Percentiles rank a stretch among this genome's conserved stretches.
Evolutionary conservation across 1,140 invertebrate species (phyloP).

Genomic region (Stenopsyche tienmushanensis): DNA sequence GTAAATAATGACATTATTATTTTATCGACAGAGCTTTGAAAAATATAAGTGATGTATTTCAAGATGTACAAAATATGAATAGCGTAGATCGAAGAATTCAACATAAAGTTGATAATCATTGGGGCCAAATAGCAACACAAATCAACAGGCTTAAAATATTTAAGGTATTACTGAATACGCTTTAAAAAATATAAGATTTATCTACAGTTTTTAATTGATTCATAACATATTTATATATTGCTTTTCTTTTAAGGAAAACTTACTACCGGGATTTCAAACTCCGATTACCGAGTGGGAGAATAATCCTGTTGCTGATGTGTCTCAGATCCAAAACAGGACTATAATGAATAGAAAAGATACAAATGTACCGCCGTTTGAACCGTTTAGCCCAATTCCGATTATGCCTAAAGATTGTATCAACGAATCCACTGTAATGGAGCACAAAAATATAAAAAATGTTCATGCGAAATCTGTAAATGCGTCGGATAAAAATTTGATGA

Average conservation of each 20-base stretch:
- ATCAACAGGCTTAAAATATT: slow-evolving; percentile 61
- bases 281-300: background rate
- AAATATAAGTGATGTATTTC: slow-evolving; percentile 47
- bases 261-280: slow-evolving; percentile 19
- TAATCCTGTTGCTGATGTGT: background rate
- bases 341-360: slow-evolving; percentile 21
- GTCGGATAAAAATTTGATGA: too few relatives aligned
- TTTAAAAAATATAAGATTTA: background rate
- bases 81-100: slow-evolving; percentile 51
- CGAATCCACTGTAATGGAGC: slow-evolving; percentile 29
- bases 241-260: slow-evolving; percentile 33
- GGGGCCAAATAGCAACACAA: slow-evolving; percentile 57
- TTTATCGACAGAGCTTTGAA: slow-evolving; percentile 46
- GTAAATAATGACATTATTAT: too few relatives aligned
- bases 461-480: too few relatives aligned
- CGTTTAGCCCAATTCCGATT: slow-evolving; percentile 57
- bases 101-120: slow-evolving; percentile 56
- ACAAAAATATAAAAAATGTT: slow-evolving; percentile 13
- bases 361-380: slow-evolving; percentile 50
- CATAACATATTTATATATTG: background rate
- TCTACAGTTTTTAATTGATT: background rate
- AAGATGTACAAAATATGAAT: slow-evolving; percentile 42
- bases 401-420: slow-evolving; percentile 34
- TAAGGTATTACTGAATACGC: slow-evolving; percentile 49
- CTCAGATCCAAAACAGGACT: too few relatives aligned